A percentile compares a stretch with the other conserved stretches of the same genome.
These are phyloP conservation scores for Cariama cristata DNA, from an alignment of 2,113 vertebrate genomes.

Conservation along the genomic window DNA sequence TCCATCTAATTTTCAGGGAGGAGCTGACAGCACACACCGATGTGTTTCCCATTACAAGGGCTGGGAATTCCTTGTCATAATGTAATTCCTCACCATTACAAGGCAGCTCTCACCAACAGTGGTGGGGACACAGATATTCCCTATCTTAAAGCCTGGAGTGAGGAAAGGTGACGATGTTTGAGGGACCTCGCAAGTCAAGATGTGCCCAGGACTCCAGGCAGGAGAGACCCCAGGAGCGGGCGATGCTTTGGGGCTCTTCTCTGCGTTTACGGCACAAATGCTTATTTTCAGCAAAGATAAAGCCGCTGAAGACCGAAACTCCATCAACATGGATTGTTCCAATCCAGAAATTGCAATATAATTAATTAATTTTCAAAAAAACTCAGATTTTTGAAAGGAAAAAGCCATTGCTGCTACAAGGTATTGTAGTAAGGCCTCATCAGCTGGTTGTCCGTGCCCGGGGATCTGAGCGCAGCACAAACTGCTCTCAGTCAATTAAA, in stretches of 20 bases:
- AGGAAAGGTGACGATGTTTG: neutral
- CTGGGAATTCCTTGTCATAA: accelerated
- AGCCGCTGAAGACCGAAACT: neutral
- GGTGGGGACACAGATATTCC: neutral
- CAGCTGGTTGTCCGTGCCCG: accelerated
- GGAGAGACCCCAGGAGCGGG: neutral
- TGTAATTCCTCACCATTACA: neutral
- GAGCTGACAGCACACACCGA: neutral
- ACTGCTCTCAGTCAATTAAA: neutral
- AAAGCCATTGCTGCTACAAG: neutral
- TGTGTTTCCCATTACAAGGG: neutral
- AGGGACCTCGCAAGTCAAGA: accelerated
- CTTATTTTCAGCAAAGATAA: neutral
- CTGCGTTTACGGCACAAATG: neutral
- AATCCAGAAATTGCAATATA: neutral
- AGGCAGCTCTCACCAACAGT: neutral
- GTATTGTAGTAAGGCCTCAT: neutral
- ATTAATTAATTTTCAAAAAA: neutral
- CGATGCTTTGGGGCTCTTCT: neutral
- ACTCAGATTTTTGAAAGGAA: neutral
- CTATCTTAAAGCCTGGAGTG: neutral
- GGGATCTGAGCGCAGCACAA: neutral
- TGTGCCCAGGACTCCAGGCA: neutral
- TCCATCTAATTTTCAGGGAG: neutral
- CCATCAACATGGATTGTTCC: accelerated